These are phyloP conservation scores for Rhagium mordax DNA, from an alignment of 2,888 invertebrate genomes.

Conservation along the genomic window DNA sequence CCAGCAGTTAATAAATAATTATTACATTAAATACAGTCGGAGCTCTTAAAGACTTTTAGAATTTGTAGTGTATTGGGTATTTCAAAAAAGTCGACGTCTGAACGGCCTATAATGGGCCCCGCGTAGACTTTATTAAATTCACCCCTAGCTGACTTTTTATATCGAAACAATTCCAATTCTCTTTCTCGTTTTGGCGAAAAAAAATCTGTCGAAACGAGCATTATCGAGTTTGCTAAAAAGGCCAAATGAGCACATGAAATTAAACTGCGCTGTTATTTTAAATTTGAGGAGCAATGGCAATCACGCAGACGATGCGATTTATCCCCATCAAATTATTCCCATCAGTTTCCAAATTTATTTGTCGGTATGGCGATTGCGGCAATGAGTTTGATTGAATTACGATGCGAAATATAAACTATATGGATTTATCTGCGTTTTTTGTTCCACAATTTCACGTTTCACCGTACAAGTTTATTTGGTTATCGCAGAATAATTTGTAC, in stretches of 20 bases:
- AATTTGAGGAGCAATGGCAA: neutral
- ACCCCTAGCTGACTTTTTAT: neutral
- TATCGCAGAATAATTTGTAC: too few relatives aligned
- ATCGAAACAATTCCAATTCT: neutral
- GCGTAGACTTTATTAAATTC: neutral
- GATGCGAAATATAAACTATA: too few relatives aligned
- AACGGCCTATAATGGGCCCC: neutral
- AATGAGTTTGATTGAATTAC: neutral
- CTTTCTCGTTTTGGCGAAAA: neutral
- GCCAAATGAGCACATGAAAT: too few relatives aligned
- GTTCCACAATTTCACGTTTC: neutral
- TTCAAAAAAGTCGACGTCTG: neutral
- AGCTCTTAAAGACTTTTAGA: neutral
- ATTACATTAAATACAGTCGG: neutral
- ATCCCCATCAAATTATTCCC: neutral
- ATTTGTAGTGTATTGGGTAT: neutral
- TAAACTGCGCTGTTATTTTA: neutral
- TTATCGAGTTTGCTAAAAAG: too few relatives aligned
- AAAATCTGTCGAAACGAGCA: too few relatives aligned
- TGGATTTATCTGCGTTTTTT: neutral
- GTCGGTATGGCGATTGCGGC: neutral
- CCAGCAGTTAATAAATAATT: constrained; percentile 1
- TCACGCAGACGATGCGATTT: neutral
- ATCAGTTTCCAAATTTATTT: neutral
- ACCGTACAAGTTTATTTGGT: neutral